phyloP scores from a whole-genome alignment of 2,888 invertebrate genomes.

The Pandemis corylana region DNA sequence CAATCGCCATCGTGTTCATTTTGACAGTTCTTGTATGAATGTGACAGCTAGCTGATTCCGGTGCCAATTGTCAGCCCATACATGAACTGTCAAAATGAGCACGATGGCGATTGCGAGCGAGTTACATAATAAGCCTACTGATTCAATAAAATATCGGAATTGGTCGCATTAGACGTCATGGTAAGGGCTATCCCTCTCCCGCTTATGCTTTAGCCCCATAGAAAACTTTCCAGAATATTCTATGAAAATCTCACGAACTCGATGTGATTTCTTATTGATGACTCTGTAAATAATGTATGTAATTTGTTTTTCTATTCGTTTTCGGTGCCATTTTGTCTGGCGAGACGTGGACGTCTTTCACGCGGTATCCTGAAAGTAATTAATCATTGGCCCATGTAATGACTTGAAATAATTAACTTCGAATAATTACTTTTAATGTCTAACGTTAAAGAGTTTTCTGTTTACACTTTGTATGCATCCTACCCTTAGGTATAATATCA shows the following conservation, averaged over 20 bases:
- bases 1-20: too few relatives aligned
- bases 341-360: conserved; percentile 32
- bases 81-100: too few relatives aligned
- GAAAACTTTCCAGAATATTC: conserved; percentile 36
- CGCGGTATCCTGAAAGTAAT: conserved; percentile 12
- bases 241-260: conserved; percentile 51
- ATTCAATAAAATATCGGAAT: too few relatives aligned
- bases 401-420: conserved; percentile 2
- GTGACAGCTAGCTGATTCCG: too few relatives aligned
- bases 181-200: not conserved
- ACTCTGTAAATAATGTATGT: conserved; percentile 51
- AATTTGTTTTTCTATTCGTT: conserved; percentile 55
- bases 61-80: too few relatives aligned
- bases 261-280: conserved; percentile 64
- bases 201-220: not conserved
- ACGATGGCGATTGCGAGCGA: too few relatives aligned
- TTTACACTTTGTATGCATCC: not conserved
- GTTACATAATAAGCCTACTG: too few relatives aligned
- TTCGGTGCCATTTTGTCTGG: conserved; percentile 53
- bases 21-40: too few relatives aligned
- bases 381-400: conserved; percentile 7
- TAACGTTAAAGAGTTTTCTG: not conserved
- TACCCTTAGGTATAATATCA: too few relatives aligned
- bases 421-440: conserved; percentile 4
- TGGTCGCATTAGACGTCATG: too few relatives aligned